Conservation (phyloP, 2,797 vertebrate genomes). For the Megaceryle alcyon region DNA sequence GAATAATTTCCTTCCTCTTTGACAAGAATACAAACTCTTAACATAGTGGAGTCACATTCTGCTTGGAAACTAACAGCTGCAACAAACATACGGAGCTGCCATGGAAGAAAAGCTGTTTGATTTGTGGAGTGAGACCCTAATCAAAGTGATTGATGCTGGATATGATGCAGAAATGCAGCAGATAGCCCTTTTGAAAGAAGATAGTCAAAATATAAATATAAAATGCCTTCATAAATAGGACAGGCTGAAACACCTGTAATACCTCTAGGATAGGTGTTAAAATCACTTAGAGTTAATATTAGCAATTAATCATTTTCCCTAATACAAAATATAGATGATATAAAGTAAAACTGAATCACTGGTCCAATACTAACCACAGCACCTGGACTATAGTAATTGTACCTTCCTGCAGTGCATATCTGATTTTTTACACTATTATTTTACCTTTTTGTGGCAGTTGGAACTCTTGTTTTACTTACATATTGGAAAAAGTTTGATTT, state of each 20-base stretch:
- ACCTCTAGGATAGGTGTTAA: slow-evolving; percentile 64
- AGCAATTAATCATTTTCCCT: slow-evolving; percentile 40
- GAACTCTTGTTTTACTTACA: neutral
- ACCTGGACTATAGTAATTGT: neutral
- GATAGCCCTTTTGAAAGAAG: slow-evolving; percentile 65
- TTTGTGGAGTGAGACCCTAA: slow-evolving; percentile 78
- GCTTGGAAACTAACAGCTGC: slow-evolving; percentile 81
- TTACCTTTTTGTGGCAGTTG: neutral
- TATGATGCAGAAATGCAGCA: slow-evolving; percentile 72
- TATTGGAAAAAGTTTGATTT: neutral
- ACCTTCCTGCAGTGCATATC: neutral
- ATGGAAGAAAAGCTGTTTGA: slow-evolving; percentile 76
- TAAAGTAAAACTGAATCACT: neutral
- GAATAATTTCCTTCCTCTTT: slow-evolving; percentile 60
- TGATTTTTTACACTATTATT: neutral
- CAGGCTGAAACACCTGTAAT: slow-evolving; percentile 63
- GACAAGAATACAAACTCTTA: slow-evolving; percentile 69
- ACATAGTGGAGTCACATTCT: slow-evolving; percentile 41
- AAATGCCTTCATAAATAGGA: slow-evolving; percentile 70
- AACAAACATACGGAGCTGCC: slow-evolving; percentile 81
- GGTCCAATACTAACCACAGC: neutral
- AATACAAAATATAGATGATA: slow-evolving; percentile 33
- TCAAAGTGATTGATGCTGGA: slow-evolving; percentile 82
- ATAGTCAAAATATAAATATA: slow-evolving; percentile 58
- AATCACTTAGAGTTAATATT: slow-evolving; percentile 55